phyloP scores from a whole-genome alignment of 2,113 vertebrate genomes.

The Rhinoderma darwinii region DNA sequence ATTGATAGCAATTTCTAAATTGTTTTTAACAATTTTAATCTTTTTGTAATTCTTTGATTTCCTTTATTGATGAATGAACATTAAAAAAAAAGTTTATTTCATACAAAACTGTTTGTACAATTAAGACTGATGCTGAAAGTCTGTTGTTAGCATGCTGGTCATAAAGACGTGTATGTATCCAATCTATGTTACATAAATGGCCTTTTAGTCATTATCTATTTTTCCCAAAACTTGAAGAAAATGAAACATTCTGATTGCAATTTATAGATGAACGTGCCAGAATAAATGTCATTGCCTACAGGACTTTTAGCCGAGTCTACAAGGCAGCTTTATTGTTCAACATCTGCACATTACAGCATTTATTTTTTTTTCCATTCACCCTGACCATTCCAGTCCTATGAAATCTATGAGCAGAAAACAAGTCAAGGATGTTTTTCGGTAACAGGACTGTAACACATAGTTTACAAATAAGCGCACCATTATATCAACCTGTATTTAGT shows the following conservation, averaged over 20 bases:
- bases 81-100: too few species aligned
- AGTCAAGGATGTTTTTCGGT: background rate
- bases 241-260: background rate
- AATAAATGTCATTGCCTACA: background rate
- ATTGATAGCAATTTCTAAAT: too few species aligned
- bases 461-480: background rate
- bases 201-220: background rate
- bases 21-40: too few species aligned
- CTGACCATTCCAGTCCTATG: background rate
- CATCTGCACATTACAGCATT: slow-evolving; percentile 34
- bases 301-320: background rate
- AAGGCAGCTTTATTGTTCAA: background rate
- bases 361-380: slow-evolving; percentile 14
- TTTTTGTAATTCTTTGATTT: too few species aligned
- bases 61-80: too few species aligned
- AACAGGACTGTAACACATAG: background rate
- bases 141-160: background rate
- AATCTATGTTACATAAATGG: background rate
- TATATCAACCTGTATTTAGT: background rate
- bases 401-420: background rate
- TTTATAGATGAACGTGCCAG: background rate
- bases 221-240: background rate
- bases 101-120: too few species aligned
- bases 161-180: background rate
- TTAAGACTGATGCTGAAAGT: too few species aligned